These are phyloP conservation scores for Aurelia aurita DNA, from an alignment of 30 jellyfish, hydroid and myxozoan species.

Conservation along the genomic window DNA sequence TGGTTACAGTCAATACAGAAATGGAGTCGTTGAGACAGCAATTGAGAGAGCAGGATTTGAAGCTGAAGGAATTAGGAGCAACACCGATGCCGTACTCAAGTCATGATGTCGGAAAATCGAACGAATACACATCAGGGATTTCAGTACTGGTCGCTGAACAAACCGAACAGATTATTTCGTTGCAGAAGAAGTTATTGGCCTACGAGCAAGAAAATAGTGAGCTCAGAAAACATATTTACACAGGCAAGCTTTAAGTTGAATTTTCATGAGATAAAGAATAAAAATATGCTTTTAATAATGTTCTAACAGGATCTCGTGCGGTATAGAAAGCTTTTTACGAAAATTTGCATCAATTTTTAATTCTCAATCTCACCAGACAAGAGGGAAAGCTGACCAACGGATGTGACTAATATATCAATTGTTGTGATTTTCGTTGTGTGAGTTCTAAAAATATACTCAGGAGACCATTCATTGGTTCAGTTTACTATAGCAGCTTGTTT, in stretches of 20 bases:
- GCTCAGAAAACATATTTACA: constrained; percentile 13
- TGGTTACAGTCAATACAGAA: constrained; percentile 75
- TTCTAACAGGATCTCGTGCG: no score
- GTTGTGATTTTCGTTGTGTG: no score
- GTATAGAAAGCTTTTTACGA: no score
- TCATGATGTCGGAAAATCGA: constrained; percentile 18
- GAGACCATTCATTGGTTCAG: no score
- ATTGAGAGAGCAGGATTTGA: constrained; percentile 69
- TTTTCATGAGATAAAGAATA: no score
- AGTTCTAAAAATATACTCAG: no score
- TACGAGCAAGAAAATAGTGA: constrained; percentile 54
- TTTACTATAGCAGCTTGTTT: no score
- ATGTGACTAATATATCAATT: no score
- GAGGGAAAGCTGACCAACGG: no score
- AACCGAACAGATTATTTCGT: constrained; percentile 58
- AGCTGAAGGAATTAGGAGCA: constrained; percentile 74
- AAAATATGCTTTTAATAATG: no score
- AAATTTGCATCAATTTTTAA: no score
- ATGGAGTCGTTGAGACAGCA: constrained; percentile 71
- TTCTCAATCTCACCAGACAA: no score
- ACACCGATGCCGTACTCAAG: constrained; percentile 52
- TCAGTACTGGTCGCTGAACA: constrained; percentile 56
- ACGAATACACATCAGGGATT: constrained; percentile 33
- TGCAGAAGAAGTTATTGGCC: constrained; percentile 51
- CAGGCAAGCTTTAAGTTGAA: constrained; percentile 18